Base-by-base conservation (phyloP, 2,888 invertebrate genomes). In the Drosophila melanocephala region DNA sequence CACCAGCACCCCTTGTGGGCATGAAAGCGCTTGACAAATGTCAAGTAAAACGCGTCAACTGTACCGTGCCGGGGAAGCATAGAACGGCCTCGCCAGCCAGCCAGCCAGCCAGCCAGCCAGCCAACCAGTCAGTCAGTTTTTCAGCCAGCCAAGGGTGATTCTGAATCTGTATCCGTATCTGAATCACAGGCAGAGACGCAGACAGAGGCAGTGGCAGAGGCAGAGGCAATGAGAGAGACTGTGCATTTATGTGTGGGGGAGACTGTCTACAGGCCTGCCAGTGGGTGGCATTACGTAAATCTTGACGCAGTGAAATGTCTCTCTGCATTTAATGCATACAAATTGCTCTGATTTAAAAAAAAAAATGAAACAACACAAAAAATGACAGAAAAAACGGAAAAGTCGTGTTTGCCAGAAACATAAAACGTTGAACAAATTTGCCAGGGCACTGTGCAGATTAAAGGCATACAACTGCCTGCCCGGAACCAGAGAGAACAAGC, bases 291-390 rank as follows among this genome's bases (percentile, higher is more conserved):
- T 83, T 83, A 83, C 84, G 82, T 83, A 83, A 83, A 81, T 78
- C 82, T 81, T 75, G 84, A 69, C 81, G 81, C 81, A 72, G 77
- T 83, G n/a, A 70, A 83, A 82, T 74, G 65, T 70, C 68, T 71
- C 75, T 77, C 68, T 90, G 88, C 90, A 90, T 75, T 88, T 85
- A 90, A 89, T 89, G 90, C 88, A 87, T 90, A 87, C 86, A 90
- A 89, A 89, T 86, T 86, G 90, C 67, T 81, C 74, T 83, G 86
- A 81, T 89, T 86, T 83, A 75, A 80, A 71, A 59, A 53, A 59
- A 55, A 53, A 35, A 33, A 12, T 2, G 2, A 35, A 37, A 1
- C 37, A 37, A 37, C 19, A 7, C 37, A 60, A 58, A 53, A 32
- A 35, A 57, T 22, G 7, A 1, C 22, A 26, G 7, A 64, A 47